These are phyloP conservation scores for Misgurnus mizolepis DNA, from an alignment of 2,113 vertebrate genomes.

Conservation along the genomic window DNA sequence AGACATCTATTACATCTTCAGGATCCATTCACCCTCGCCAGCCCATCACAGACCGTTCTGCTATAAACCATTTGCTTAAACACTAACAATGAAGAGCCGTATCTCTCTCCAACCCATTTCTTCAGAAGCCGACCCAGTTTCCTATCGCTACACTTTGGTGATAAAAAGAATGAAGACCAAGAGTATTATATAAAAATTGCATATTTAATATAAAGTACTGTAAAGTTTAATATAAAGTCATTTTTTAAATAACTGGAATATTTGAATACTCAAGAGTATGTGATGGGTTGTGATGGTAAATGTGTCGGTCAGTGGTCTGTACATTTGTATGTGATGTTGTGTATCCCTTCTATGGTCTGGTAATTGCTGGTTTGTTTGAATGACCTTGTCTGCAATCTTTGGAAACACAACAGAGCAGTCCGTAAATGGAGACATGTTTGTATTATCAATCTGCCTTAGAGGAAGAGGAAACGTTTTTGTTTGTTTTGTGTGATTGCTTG, in stretches of 20 bases:
- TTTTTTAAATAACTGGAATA: no score
- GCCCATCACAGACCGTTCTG: background rate
- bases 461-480: background rate
- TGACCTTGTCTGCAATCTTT: conserved; percentile 1
- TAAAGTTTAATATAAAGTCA: no score
- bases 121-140: background rate
- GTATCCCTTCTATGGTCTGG: background rate
- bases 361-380: conserved; percentile 26
- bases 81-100: background rate
- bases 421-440: no score
- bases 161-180: background rate
- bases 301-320: background rate
- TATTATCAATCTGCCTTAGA: background rate
- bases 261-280: no score
- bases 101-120: background rate
- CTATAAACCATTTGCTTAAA: conserved; percentile 7
- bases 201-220: no score
- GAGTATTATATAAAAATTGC: background rate
- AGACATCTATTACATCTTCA: background rate
- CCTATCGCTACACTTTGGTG: background rate
- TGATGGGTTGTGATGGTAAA: background rate
- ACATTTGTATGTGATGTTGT: background rate
- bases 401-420: background rate
- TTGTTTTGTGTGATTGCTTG: conserved; percentile 11
- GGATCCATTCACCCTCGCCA: conserved; percentile 23